Percentiles rank a stretch among this genome's conserved stretches.
These are phyloP conservation scores for Nyctalus aviator DNA, from an alignment of 2,797 vertebrate species.

Conservation along the genomic window DNA sequence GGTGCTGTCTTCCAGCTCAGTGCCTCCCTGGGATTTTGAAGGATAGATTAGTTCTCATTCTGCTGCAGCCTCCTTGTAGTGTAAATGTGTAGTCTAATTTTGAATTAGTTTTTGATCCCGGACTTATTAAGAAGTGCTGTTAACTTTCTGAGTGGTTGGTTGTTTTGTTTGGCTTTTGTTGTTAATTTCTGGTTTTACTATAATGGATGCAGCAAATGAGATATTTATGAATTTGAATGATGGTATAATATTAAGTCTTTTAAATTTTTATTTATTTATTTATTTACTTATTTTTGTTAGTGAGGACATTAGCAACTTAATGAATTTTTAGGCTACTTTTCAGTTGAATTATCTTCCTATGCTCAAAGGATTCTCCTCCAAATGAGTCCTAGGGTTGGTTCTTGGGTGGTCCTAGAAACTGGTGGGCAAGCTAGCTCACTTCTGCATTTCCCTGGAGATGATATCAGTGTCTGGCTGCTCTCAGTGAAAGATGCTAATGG, in stretches of 20 bases:
- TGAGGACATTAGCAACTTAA: neutral
- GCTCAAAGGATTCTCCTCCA: neutral
- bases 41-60: neutral
- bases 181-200: slow-evolving; percentile 14
- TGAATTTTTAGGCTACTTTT: neutral
- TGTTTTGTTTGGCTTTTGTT: neutral
- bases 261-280: neutral
- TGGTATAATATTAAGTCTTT: neutral
- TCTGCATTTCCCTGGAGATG: neutral
- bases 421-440: slow-evolving; percentile 34
- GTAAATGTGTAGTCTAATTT: neutral
- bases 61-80: neutral
- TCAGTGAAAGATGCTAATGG: neutral
- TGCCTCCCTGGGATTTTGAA: neutral
- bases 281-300: neutral
- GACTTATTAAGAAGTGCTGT: slow-evolving; percentile 19
- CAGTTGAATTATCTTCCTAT: neutral
- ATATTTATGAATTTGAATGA: neutral
- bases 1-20: neutral
- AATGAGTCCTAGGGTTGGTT: neutral
- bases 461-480: neutral
- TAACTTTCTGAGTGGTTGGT: neutral
- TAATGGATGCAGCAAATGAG: neutral
- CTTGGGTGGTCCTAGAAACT: neutral
- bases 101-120: slow-evolving; percentile 36